Percentiles rank a stretch among this genome's conserved stretches.
phyloP scores from a whole-genome alignment of 2,113 vertebrate genomes.

The Varanus salvator region DNA sequence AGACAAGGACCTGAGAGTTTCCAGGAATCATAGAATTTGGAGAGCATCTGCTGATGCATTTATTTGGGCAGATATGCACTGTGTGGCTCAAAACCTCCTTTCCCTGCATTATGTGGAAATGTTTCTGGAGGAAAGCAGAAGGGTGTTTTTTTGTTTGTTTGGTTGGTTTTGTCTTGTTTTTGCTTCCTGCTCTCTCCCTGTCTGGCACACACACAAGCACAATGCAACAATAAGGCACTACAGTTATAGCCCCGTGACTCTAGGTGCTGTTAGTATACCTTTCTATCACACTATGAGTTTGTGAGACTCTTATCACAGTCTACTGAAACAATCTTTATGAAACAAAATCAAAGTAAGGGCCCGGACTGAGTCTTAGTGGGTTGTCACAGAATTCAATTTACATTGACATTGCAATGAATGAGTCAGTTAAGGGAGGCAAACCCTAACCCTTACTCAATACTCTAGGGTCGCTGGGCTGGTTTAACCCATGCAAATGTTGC shows the following conservation, averaged over 20 bases:
- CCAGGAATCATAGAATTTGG: neutral
- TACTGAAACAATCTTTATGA: neutral
- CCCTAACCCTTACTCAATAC: neutral
- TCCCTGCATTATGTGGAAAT: neutral
- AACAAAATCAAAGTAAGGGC: neutral
- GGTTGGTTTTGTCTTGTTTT: neutral
- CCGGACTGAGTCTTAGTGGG: neutral
- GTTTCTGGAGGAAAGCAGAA: neutral
- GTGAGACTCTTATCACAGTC: neutral
- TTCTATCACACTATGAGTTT: neutral
- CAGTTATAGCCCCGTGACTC: too few species aligned
- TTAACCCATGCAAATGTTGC: neutral
- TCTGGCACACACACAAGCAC: too few species aligned
- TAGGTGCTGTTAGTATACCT: neutral
- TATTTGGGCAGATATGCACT: neutral
- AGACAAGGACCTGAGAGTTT: neutral
- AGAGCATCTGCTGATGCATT: neutral
- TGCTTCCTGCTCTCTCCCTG: neutral
- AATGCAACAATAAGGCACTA: neutral
- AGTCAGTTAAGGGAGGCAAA: neutral
- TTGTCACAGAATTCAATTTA: neutral
- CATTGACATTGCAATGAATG: neutral
- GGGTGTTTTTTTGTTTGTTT: neutral
- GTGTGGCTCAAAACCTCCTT: neutral
- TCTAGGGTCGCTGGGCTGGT: neutral